Conservation (phyloP, 1,140 invertebrate genomes). For the Drosophila lacertosa region DNA sequence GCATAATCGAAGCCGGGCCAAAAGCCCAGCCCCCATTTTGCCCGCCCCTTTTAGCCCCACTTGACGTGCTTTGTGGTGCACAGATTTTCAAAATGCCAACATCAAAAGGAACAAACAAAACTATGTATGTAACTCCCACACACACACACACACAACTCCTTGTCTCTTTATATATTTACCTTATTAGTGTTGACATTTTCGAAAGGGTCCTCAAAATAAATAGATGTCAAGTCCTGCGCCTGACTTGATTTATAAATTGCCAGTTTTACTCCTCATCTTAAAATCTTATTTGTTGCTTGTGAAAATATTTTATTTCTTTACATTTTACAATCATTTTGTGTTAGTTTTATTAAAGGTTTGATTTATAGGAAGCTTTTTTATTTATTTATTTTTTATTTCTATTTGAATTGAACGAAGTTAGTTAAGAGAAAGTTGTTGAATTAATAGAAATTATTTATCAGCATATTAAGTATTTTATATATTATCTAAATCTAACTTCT, state of each 20-base stretch:
- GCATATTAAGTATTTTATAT: too few species aligned
- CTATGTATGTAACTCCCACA: constrained; percentile 14
- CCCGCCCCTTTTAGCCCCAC: not conserved
- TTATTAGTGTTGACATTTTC: constrained; percentile 31
- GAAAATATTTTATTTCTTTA: too few species aligned
- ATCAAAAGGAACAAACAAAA: constrained; percentile 46
- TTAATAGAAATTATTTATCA: too few species aligned
- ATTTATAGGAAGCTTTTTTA: too few species aligned
- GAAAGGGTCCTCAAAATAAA: constrained; percentile 15
- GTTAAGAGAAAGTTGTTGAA: too few species aligned
- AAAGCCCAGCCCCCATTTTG: not conserved
- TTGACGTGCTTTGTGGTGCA: constrained; percentile 45
- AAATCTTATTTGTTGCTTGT: not conserved
- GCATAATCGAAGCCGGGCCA: constrained; percentile 64
- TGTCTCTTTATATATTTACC: constrained; percentile 17
- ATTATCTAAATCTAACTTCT: too few species aligned
- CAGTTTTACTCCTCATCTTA: not conserved
- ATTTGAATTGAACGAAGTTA: too few species aligned
- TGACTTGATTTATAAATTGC: constrained; percentile 4
- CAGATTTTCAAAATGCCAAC: constrained; percentile 42
- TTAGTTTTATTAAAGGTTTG: too few species aligned
- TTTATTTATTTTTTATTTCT: too few species aligned
- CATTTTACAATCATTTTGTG: too few species aligned
- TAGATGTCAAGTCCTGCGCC: constrained; percentile 8
- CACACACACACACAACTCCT: not conserved